Evolutionary conservation across 2,888 invertebrate species (phyloP), one percentile per base, ranked within the genome.

Genomic region (Phymatocera aterrima): DNA sequence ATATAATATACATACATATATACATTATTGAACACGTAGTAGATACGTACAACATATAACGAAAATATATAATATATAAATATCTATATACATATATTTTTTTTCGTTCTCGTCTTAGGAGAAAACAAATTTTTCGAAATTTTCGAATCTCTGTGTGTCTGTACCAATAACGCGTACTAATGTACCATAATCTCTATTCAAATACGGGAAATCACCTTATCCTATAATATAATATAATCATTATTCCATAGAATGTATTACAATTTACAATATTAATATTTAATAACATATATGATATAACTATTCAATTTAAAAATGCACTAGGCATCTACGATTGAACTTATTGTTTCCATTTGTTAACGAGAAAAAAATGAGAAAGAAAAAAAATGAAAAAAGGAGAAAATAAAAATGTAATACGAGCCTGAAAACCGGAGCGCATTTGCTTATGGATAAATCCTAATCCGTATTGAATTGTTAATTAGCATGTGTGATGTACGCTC

Each of bases 311-410:
- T 81, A 80, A 80, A 80, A 79, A 81, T 65, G 80, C 78, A 60
- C 77, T 83, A 83, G 82, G 79, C 72, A 84, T 81, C 80, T 78
- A 83, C 75, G 79, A 82, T 84, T 77, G 78, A 82, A 68, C 64
- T 72, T 80, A 81, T 84, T 80, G 81, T 85, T 84, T 83, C 82
- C 79, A 65, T 81, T 80, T 77, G 61, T 57, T 43, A 37, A 72
- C 74, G 51, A 24, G 54, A 40, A 65, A 78, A 75, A 48, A 77
- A 46, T 40, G 43, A 21, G 48, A 51, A 43, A 46, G 34, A 70
- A 60, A 40, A 68, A 31, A 79, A 37, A 54, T 8, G 61, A 65
- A 10, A 72, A 43, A 64, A 51, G 34, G 21, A 61, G 54, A 70
- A 40, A 68, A 37, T 77, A 81, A 21, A 68, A 60, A 77, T 75